Evolutionary conservation across 2,113 vertebrate genomes (phyloP).

Genomic region (Proterorhinus semilunaris): DNA sequence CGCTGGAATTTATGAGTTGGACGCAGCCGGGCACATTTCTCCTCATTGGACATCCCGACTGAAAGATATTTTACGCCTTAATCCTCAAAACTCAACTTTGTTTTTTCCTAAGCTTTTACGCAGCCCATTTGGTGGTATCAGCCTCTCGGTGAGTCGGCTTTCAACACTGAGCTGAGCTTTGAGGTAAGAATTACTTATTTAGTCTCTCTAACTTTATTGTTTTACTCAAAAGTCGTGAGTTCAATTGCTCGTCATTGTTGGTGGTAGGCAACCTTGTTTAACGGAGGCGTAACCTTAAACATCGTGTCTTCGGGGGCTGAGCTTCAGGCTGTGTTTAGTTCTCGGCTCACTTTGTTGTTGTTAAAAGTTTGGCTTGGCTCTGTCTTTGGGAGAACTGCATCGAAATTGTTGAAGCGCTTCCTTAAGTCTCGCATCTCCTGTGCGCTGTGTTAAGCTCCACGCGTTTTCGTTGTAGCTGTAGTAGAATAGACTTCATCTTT

Average conservation of each 20-base stretch:
- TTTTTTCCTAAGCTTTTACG: constrained; percentile 2
- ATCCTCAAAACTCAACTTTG: constrained; percentile 5
- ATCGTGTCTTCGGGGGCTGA: neutral
- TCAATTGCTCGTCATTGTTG: neutral
- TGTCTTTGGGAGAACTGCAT: neutral
- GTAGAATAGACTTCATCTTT: neutral
- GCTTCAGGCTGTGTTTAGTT: constrained; percentile 24
- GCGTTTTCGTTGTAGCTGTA: neutral
- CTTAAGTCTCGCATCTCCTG: neutral
- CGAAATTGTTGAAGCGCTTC: constrained; percentile 7
- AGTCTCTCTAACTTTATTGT: constrained; percentile 32
- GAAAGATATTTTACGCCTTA: neutral
- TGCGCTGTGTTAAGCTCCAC: constrained; percentile 11
- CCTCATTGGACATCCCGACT: constrained; percentile 30
- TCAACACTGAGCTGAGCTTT: constrained; percentile 38
- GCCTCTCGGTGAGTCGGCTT: constrained; percentile 33
- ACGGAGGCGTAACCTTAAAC: constrained; percentile 19
- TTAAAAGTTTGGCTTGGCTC: constrained; percentile 20
- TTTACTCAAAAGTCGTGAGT: neutral
- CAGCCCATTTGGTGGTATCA: constrained; percentile 14
- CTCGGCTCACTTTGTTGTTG: constrained; percentile 42
- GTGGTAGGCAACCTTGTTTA: neutral
- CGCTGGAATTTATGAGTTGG: constrained; percentile 61
- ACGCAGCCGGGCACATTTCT: constrained; percentile 25
- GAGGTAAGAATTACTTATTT: constrained; percentile 58